Evolutionary conservation across 2,113 vertebrate species (phyloP), one percentile per base, ranked within the genome.

Genomic region (Catagonus wagneri): DNA sequence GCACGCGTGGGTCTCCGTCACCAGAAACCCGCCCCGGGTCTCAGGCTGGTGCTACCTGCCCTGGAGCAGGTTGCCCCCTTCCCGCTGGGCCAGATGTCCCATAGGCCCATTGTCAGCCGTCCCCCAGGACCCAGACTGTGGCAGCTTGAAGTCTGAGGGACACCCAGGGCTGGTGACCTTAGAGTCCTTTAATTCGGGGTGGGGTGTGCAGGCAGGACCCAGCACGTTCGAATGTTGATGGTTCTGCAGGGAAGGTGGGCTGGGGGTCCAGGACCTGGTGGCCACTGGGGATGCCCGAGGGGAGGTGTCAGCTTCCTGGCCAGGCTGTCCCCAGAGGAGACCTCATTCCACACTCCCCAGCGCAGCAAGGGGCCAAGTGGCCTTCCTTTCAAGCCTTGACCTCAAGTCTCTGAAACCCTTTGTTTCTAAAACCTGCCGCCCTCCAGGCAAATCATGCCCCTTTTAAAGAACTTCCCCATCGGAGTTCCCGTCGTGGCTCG

Each of bases 1-100:
- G 6, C 8, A 0, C 8, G 0, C 0, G 0, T 0, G n/a, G 12
- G 8, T 16, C 44, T 61, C 29, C 20, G 25, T 27, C 29, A 2
- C 32, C 3, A 0, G 3, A 29, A 7, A 14, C 34, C 36, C 20
- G 61, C 39, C 50, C 50, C 8, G 4, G 3, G 6, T 58, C 36
- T 8, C 4, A 7, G 14, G 72, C 23, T 2, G 0, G 14, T 1
- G 16, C 32, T 3, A 3, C 20, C 2, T 8, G 27, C 7, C 23
- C 58, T 23, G 15, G 29, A 29, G 8, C 15, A 3, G 34, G 22
- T 0, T 22, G 6, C 6, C 15, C 20, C 15, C 10, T 74, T 83
- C 2, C 1, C 1, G 13, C 25, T 9, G 4, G 52, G 29, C 39
- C 4, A 12, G 75, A 13, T 0, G 19, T 14, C 23, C 54, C 68